These are phyloP conservation scores for Temnothorax longispinosus DNA, from an alignment of 1,140 invertebrate genomes.

Conservation along the genomic window DNA sequence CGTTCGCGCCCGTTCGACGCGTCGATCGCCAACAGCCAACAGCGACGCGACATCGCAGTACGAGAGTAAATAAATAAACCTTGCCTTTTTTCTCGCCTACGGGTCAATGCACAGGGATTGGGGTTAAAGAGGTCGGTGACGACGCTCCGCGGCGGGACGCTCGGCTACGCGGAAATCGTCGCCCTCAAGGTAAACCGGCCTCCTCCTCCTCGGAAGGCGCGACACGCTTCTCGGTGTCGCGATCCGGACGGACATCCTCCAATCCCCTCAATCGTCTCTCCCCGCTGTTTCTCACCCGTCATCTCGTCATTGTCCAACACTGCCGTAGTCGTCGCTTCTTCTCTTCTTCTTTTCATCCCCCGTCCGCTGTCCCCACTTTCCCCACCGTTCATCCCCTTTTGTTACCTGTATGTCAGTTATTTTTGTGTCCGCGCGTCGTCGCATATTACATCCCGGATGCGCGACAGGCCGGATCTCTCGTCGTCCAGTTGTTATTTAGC, in stretches of 20 bases:
- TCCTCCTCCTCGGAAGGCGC: constrained; percentile 73
- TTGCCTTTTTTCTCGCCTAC: constrained; percentile 81
- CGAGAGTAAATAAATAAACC: constrained; percentile 80
- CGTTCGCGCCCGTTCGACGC: constrained; percentile 2
- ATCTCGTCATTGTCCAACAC: constrained; percentile 27
- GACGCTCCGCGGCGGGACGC: constrained; percentile 93
- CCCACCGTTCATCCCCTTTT: neutral
- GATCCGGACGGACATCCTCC: constrained; percentile 60
- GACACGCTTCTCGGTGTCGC: constrained; percentile 71
- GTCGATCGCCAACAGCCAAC: constrained; percentile 44
- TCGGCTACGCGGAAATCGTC: constrained; percentile 97
- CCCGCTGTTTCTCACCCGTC: constrained; percentile 47
- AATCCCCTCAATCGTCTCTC: constrained; percentile 42
- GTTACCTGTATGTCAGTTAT: constrained; percentile 20
- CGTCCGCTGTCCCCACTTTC: neutral
- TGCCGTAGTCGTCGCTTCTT: constrained; percentile 22
- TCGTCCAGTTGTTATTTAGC: constrained; percentile 55
- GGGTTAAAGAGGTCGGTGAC: constrained; percentile 97
- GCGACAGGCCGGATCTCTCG: constrained; percentile 39
- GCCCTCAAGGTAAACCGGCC: constrained; percentile 94
- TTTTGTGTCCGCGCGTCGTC: constrained; percentile 35
- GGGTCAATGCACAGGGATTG: constrained; percentile 87
- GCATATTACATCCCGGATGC: constrained; percentile 32
- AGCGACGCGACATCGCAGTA: constrained; percentile 52
- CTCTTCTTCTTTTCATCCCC: constrained; percentile 33